Percentiles rank a stretch among this genome's conserved stretches.
These are phyloP conservation scores for Eptatretus atami DNA, from an alignment of 2,797 vertebrate genomes.

Conservation along the genomic window DNA sequence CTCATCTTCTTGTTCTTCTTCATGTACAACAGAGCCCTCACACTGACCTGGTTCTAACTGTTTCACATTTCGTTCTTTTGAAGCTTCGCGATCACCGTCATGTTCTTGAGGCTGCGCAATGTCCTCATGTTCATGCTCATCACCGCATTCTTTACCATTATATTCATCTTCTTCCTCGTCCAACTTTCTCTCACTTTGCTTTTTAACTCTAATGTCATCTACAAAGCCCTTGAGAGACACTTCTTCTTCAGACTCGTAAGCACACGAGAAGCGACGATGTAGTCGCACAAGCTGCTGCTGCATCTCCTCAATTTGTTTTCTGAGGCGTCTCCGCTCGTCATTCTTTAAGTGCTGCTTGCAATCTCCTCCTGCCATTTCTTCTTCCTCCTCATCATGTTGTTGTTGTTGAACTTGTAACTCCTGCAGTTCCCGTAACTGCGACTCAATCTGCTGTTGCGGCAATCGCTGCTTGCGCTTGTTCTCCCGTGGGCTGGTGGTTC, in stretches of 20 bases:
- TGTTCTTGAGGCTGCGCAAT: neutral
- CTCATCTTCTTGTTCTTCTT: neutral
- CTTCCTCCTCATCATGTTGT: neutral
- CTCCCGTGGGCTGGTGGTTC: neutral
- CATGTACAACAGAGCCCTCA: neutral
- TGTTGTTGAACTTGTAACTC: neutral
- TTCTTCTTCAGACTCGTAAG: neutral
- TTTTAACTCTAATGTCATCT: too few species aligned
- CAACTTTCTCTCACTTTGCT: neutral
- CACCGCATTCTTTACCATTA: neutral
- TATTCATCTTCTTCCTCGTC: neutral
- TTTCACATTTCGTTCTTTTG: neutral
- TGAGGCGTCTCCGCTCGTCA: neutral
- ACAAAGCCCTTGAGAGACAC: neutral
- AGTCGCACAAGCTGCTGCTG: neutral
- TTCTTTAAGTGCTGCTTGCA: neutral
- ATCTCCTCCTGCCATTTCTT: neutral
- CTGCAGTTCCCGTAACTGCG: neutral
- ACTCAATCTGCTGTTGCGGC: neutral
- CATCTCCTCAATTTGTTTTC: slow-evolving; percentile 1
- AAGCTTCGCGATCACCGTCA: neutral
- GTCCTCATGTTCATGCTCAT: neutral
- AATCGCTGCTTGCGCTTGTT: slow-evolving; percentile 3
- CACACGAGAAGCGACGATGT: neutral
- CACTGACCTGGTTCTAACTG: too few species aligned